A percentile compares a stretch with the other conserved stretches of the same genome.
phyloP scores from a whole-genome alignment of 2,888 invertebrate genomes.

The Augiades crinisus region DNA sequence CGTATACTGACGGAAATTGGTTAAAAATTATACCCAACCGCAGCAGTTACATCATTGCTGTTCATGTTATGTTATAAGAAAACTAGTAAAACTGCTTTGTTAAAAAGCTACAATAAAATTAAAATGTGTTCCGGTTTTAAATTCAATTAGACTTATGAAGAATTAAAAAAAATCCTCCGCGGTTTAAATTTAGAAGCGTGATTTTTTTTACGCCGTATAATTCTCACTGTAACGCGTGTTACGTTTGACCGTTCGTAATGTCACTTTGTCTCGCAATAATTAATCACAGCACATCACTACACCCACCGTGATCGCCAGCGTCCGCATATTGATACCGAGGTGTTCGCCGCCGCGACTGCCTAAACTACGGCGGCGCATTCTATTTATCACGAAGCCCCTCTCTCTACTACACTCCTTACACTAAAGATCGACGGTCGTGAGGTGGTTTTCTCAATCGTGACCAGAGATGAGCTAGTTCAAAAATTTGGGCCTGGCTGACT shows the following conservation, averaged over 20 bases:
- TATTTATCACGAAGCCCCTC: slow-evolving; percentile 66
- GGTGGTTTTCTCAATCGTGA: slow-evolving; percentile 36
- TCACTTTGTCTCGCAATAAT: slow-evolving; percentile 2
- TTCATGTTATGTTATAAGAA: no score
- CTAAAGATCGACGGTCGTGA: slow-evolving; percentile 35
- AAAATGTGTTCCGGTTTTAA: no score
- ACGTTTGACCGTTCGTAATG: slow-evolving; percentile 1
- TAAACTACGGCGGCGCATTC: slow-evolving; percentile 38
- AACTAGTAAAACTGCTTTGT: no score
- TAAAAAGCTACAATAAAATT: no score
- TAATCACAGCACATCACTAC: slow-evolving; percentile 42
- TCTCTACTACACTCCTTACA: slow-evolving; percentile 39
- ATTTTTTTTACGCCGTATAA: neutral
- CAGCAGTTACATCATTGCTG: no score
- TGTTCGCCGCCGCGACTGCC: slow-evolving; percentile 62
- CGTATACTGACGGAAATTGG: no score
- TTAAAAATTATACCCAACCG: no score
- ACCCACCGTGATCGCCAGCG: slow-evolving; percentile 70
- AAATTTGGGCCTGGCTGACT: slow-evolving; percentile 1
- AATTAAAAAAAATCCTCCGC: no score
- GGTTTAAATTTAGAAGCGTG: no score
- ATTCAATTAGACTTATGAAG: no score
- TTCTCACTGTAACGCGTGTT: neutral
- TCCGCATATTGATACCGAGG: slow-evolving; percentile 62
- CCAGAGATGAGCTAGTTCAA: slow-evolving; percentile 34